phyloP scores from a whole-genome alignment of 1,140 invertebrate genomes.

The Bombus ignitus region DNA sequence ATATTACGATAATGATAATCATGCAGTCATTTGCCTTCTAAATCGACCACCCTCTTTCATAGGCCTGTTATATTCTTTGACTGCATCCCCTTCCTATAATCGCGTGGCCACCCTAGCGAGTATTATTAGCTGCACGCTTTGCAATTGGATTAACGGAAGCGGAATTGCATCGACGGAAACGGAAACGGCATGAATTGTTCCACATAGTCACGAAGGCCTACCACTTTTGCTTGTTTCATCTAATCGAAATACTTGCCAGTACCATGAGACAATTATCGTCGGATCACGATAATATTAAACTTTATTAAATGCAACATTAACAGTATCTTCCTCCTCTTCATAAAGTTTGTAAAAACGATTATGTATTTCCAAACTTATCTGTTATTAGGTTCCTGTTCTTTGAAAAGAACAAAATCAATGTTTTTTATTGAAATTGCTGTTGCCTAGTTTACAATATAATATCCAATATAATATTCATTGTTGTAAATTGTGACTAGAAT shows the following conservation, averaged over 20 bases:
- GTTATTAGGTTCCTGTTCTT: not conserved
- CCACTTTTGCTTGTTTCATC: slow-evolving; percentile 34
- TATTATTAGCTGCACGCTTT: slow-evolving; percentile 69
- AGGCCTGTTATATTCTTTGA: slow-evolving; percentile 33
- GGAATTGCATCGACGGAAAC: slow-evolving; percentile 63
- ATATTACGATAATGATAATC: not conserved
- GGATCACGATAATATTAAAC: not conserved
- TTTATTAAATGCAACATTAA: not conserved
- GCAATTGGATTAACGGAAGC: slow-evolving; percentile 61
- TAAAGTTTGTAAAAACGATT: not conserved
- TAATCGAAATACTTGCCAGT: slow-evolving; percentile 52
- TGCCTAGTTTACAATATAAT: not conserved
- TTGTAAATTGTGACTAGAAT: not conserved
- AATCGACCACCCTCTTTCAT: not conserved
- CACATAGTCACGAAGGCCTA: slow-evolving; percentile 53
- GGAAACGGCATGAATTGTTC: slow-evolving; percentile 53
- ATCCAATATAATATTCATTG: too few species aligned
- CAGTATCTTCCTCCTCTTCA: too few species aligned
- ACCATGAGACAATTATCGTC: slow-evolving; percentile 25
- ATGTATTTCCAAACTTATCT: not conserved
- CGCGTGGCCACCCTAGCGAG: slow-evolving; percentile 47
- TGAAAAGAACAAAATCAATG: not conserved
- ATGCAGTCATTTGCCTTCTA: not conserved
- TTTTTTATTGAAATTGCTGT: not conserved
- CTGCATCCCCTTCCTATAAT: slow-evolving; percentile 41